Evolutionary conservation across 2,888 invertebrate genomes (phyloP), one percentile per base, ranked within the genome.

Genomic region (Halictus ligatus): DNA sequence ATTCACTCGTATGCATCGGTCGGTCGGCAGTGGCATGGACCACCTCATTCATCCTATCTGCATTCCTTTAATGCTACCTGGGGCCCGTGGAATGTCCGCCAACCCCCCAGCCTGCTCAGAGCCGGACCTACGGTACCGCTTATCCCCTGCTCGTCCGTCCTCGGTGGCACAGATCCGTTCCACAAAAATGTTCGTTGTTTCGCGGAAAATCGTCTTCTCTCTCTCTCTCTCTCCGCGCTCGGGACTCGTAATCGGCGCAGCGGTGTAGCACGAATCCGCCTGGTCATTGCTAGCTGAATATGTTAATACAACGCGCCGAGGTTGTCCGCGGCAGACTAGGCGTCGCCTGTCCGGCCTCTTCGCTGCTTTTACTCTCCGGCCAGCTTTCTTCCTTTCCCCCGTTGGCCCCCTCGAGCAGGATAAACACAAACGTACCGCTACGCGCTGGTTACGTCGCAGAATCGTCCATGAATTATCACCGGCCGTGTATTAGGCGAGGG

Each of bases 11-110:
- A 86, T 84, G 89, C 88, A 90, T 91, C 91, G 88, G 91, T 89
- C 92, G 90, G 91, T 90, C 92, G 90, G 87, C 91, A 92, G 92
- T 93, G 92, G 92, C 93, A 92, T 90, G 92, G 94, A 94, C 94
- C 93, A 93, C 94, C 94, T 94, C 94, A 94, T 94, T 94, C 94
- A 94, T 94, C 93, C 94, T 91, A 94, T 94, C 94, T 94, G 92
- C 94, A 94, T 94, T 94, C 94, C 94, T 92, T 91, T 92, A 91
- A 93, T 93, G 94, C 94, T 94, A 94, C 94, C 94, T 94, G 94
- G 93, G 92, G 91, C 90, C 92, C 90, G 85, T 94, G 94, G 94
- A 94, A 94, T 94, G 93, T 87, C 84, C 89, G 88, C 72, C 85
- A 87, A 89, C 88, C 85, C 81, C 83, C 78, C 85, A 80, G 83